Base-by-base conservation (phyloP, 1,140 invertebrate species). In the Medauroidea extradentata region DNA sequence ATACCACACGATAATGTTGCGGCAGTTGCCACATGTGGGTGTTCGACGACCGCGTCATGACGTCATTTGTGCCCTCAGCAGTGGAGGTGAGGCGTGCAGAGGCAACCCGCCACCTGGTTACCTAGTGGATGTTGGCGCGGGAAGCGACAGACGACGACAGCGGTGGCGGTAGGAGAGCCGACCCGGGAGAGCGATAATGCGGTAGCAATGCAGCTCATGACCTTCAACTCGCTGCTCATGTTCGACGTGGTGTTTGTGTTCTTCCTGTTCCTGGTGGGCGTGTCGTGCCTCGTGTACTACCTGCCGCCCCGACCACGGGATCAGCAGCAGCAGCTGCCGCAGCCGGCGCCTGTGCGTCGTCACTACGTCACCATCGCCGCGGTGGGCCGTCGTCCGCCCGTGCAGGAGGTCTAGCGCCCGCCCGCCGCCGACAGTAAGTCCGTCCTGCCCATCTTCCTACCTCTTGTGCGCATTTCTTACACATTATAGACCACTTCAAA, bases 161-260 rank as follows among this genome's bases (percentile, higher is more conserved):
- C 43, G 13, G 7, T 13, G 13, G 43, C 43, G 13, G 43, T 13
- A 18, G 43, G 0, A 46, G 43, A 46, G 18, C 43, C 9, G 29
- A 4, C 4, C 5, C 29, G 11, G 29, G 5, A 34, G 29, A 4
- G 29, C 29, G 29, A 34, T 70, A 34, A 34, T 34, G 29, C 29
- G 29, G 29, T 34, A 34, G 78, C 70, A 69, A 90, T 90, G 88
- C 87, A 85, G 82, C 79, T 90, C 70, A 80, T 89, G 83, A 87
- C 86, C 79, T 81, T 89, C 76, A 90, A 90, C 77, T 89, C 87
- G 66, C 81, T 90, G 71, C 83, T 90, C 78, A 89, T 90, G 87
- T 90, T 90, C 81, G 87, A 90, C 77, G 81, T 89, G 71, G 88
- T 90, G 72, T 90, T 90, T 79, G 79, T 89, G 76, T 90, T 90